phyloP scores from a whole-genome alignment of 2,797 vertebrate genomes.

The Platalea minor region DNA sequence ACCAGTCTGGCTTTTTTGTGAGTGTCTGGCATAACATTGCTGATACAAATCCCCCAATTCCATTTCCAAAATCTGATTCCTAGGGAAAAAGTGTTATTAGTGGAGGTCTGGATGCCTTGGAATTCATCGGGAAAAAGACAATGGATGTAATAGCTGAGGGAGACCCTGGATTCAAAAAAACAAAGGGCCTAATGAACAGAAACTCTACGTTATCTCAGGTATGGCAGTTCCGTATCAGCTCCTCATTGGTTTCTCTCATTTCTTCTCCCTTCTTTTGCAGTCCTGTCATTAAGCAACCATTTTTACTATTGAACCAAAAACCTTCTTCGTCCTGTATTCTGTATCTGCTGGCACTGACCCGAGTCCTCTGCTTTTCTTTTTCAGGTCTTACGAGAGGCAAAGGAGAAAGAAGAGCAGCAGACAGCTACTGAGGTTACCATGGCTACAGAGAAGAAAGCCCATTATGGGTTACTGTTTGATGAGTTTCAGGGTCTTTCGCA shows the following conservation, averaged over 20 bases:
- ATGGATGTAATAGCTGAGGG: conserved; percentile 99
- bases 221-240: not conserved
- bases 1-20: not conserved
- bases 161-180: conserved; percentile 96
- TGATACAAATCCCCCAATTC: not conserved
- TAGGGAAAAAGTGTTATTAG: conserved; percentile 91
- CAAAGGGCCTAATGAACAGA: conserved; percentile 90
- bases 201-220: conserved; percentile 93
- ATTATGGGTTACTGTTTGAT: conserved; percentile 97
- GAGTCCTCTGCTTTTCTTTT: conserved; percentile 45
- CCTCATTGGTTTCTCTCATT: not conserved
- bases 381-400: conserved; percentile 93
- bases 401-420: conserved; percentile 90
- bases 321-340: not conserved
- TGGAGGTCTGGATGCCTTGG: conserved; percentile 94
- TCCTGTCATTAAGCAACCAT: not conserved
- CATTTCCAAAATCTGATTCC: conserved; percentile 7
- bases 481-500: conserved; percentile 96
- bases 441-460: conserved; percentile 85
- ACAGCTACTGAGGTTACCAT: conserved; percentile 75
- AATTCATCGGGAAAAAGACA: conserved; percentile 98
- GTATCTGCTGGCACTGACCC: not conserved
- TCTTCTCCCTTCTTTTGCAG: not conserved
- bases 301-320: not conserved
- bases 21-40: not conserved